Evolutionary conservation across 1,140 invertebrate species (phyloP).

Genomic region (Bombus superbus): DNA sequence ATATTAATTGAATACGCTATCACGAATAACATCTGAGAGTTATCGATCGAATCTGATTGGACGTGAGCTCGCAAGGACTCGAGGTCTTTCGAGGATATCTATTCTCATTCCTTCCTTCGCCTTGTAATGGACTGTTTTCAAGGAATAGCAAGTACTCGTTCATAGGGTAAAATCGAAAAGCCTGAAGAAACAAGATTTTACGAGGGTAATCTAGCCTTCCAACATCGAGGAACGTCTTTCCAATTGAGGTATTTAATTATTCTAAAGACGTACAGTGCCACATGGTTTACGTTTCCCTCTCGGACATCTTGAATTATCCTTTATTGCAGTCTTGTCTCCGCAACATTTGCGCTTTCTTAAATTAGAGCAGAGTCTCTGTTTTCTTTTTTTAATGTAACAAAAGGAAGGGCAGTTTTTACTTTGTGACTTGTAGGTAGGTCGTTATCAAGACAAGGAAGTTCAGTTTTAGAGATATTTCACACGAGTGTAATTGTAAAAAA

Average conservation of each 20-base stretch:
- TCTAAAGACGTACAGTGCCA: constrained; percentile 23
- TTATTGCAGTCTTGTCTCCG: not conserved
- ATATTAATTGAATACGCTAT: constrained; percentile 25
- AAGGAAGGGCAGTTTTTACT: too few relatives aligned
- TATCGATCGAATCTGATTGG: constrained; percentile 39
- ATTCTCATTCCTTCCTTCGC: too few relatives aligned
- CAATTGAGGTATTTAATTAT: constrained; percentile 37
- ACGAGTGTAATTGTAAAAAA: not conserved
- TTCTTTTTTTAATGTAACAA: not conserved
- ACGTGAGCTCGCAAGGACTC: constrained; percentile 2
- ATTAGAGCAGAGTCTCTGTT: not conserved
- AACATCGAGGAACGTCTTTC: not conserved
- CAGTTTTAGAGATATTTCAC: not conserved
- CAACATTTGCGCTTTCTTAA: not conserved
- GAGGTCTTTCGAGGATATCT: not conserved
- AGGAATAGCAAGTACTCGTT: constrained; percentile 8
- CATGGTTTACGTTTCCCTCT: not conserved
- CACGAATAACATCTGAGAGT: not conserved
- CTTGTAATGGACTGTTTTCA: constrained; percentile 25
- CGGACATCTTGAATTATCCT: not conserved
- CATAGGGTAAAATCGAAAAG: constrained; percentile 18
- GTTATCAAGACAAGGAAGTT: too few relatives aligned
- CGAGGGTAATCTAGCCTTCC: constrained; percentile 26
- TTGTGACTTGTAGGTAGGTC: too few relatives aligned
- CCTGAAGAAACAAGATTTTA: constrained; percentile 30